Base-by-base conservation (phyloP, 1,140 invertebrate species). In the Reticulitermes speratus region DNA sequence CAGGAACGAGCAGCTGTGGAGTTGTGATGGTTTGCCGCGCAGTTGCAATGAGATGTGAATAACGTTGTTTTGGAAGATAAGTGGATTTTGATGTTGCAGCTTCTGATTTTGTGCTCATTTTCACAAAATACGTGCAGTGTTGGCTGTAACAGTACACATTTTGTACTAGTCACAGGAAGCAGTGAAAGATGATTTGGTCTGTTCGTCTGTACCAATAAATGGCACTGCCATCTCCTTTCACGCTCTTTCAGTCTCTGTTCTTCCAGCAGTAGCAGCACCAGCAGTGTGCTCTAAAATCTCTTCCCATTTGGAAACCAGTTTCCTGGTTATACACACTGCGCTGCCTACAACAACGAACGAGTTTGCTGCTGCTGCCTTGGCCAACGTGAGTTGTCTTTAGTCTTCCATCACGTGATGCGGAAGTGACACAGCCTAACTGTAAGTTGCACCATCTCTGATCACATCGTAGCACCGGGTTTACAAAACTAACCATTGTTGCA, bases 351-450 rank as follows among this genome's bases (percentile, higher is more conserved):
- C 65, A 75, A n/a, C 65, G 25, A 75, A 30, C 65, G 38, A 38
- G 38, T 38, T 59, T 23, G 55, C 55, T 59, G 38, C 38, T 23
- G n/a, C 65, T 30, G n/a, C 65, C 55, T 59, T 65, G 59, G 59
- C 59, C 59, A 65, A 21, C 59, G 25, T n/a, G 16, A 65, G 59
- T 65, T 65, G 59, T 65, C 59, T 65, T 65, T n/a, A n/a, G 59
- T 23, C 59, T 25, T 75, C 65, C 8, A 25, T 75, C 65, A 75
- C 65, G 65, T 75, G 65, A 75, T 75, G n/a, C 65, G 65, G 65
- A 75, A 75, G n/a, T 75, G 65, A 75, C 65, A 75, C 65, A 30
- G 65, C 65, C 65, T 75, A 75, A 75, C 65, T 75, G 65, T 75
- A 75, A 25, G 65, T 75, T 75, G 65, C 65, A 75, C 65, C 65